phyloP scores from a whole-genome alignment of 1,140 invertebrate genomes.

The Papilio helenus region DNA sequence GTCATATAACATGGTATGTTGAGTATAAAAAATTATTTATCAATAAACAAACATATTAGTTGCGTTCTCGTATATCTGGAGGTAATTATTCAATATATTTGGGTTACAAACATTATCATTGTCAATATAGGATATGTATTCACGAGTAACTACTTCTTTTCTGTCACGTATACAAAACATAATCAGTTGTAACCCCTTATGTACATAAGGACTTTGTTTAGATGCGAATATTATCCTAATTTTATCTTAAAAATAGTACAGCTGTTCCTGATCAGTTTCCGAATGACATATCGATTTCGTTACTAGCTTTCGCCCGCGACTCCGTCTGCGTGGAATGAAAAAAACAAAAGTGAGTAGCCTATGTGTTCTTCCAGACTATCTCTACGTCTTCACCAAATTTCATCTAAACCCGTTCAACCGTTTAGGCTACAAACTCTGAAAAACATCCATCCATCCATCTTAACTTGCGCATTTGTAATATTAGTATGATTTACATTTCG shows the following conservation, averaged over 20 bases:
- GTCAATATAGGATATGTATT: conserved; percentile 35
- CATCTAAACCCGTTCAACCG: too few species aligned
- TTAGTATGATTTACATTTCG: too few species aligned
- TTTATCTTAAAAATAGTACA: neutral
- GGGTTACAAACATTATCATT: conserved; percentile 49
- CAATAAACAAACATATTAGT: conserved; percentile 41
- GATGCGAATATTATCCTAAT: neutral
- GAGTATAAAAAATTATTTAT: conserved; percentile 47
- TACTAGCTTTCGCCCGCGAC: too few species aligned
- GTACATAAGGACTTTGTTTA: neutral
- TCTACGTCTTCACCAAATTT: too few species aligned
- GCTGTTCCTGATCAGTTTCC: too few species aligned
- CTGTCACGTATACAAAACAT: conserved; percentile 38
- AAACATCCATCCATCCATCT: too few species aligned
- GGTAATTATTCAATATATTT: conserved; percentile 49
- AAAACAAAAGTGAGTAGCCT: too few species aligned
- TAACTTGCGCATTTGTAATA: too few species aligned
- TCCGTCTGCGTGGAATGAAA: too few species aligned
- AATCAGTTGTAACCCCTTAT: neutral
- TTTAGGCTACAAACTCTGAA: too few species aligned
- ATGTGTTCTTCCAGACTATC: too few species aligned
- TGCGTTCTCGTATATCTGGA: conserved; percentile 16
- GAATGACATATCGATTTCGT: too few species aligned
- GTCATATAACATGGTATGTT: conserved; percentile 37
- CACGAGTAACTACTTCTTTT: conserved; percentile 27